Evolutionary conservation across 1,140 invertebrate genomes (phyloP).

Genomic region (Caerostris extrusa): DNA sequence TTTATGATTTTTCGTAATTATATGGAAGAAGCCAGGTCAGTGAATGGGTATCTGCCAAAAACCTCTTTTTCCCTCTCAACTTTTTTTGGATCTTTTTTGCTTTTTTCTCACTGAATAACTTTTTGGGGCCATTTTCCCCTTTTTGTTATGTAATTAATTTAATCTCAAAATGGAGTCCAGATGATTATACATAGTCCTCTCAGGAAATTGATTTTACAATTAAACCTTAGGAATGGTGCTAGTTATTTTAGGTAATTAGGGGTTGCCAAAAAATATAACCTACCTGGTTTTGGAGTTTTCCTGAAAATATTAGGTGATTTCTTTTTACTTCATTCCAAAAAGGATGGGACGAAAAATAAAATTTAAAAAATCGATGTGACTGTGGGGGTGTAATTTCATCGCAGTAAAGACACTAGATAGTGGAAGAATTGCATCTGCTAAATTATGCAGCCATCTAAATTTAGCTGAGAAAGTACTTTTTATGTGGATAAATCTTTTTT

Average conservation of each 20-base stretch:
- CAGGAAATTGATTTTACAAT: slow-evolving; percentile 75
- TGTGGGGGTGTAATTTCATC: no score
- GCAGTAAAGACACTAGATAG: no score
- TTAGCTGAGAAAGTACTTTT: no score
- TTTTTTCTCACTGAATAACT: neutral
- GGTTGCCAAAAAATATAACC: slow-evolving; percentile 20
- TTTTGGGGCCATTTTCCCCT: slow-evolving; percentile 48
- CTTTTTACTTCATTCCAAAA: neutral
- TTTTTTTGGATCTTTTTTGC: slow-evolving; percentile 45
- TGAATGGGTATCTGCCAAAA: slow-evolving; percentile 69
- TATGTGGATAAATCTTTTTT: no score
- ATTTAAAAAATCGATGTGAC: neutral
- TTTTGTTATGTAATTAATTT: slow-evolving; percentile 76
- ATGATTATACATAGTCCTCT: slow-evolving; percentile 61
- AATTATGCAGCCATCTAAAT: no score
- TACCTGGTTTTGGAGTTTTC: slow-evolving; percentile 22
- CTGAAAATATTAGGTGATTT: neutral
- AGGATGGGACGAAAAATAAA: neutral
- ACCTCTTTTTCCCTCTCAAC: slow-evolving; percentile 60
- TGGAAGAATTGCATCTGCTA: no score
- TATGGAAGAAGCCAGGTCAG: slow-evolving; percentile 55
- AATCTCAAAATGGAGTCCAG: slow-evolving; percentile 72
- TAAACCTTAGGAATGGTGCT: slow-evolving; percentile 42
- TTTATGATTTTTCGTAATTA: slow-evolving; percentile 73
- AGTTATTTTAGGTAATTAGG: slow-evolving; percentile 66